Percentiles rank a stretch among this genome's conserved stretches.
Conservation (phyloP, 2,797 vertebrate genomes). For the Craterocephalus amniculus region DNA sequence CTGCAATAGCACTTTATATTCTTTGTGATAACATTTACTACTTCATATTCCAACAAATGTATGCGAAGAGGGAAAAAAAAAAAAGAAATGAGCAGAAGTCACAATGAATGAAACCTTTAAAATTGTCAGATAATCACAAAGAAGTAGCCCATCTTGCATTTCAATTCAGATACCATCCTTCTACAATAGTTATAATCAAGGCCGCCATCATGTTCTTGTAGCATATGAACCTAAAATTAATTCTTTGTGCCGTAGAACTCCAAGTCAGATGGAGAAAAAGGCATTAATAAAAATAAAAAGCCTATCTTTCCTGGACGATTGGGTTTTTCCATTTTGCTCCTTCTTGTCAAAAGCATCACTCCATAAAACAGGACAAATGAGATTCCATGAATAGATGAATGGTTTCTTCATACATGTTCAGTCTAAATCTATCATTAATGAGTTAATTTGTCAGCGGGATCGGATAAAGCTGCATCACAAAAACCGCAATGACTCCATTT, state of each 20-base stretch:
- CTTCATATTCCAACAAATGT: conserved; percentile 58
- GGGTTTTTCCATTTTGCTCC: conserved; percentile 73
- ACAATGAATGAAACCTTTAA: conserved; percentile 66
- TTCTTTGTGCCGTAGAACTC: conserved; percentile 64
- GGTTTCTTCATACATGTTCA: conserved; percentile 71
- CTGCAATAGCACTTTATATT: conserved; percentile 50
- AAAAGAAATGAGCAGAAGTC: conserved; percentile 31
- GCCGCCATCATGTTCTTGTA: conserved; percentile 53
- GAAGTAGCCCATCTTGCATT: conserved; percentile 70
- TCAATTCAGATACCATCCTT: conserved; percentile 72
- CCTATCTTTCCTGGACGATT: conserved; percentile 66
- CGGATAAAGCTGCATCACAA: conserved; percentile 60
- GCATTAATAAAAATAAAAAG: conserved; percentile 50
- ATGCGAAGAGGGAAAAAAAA: conserved; percentile 49
- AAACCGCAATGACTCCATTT: conserved; percentile 54
- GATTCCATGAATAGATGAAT: conserved; percentile 74
- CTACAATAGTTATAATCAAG: conserved; percentile 68
- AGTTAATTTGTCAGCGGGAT: conserved; percentile 68
- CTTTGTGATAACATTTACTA: conserved; percentile 56
- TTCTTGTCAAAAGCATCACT: conserved; percentile 68
- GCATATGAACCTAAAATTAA: conserved; percentile 50
- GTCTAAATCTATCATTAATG: conserved; percentile 78
- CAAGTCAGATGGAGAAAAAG: conserved; percentile 46
- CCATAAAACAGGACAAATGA: conserved; percentile 75
- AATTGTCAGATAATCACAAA: conserved; percentile 57